phyloP scores from a whole-genome alignment of 53 echinoderm and acorn worm genomes.

The Mesocentrotus franciscanus region DNA sequence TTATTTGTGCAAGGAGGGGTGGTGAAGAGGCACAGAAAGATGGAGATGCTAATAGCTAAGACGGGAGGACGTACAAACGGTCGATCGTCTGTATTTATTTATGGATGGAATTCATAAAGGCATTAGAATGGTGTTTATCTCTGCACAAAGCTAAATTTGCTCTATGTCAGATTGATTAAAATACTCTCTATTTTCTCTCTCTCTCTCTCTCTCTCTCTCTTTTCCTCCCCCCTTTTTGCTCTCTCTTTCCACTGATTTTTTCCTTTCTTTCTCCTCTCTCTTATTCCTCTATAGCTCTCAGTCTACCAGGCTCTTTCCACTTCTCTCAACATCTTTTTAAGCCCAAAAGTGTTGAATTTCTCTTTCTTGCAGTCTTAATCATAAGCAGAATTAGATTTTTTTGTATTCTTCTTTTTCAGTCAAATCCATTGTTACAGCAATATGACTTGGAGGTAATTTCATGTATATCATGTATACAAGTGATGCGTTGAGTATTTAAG shows the following conservation, averaged over 20 bases:
- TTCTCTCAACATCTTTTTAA: background rate
- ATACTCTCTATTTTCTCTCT: background rate
- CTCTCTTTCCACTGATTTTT: background rate
- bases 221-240: background rate
- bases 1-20: slow-evolving; percentile 61
- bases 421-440: background rate
- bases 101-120: slow-evolving; percentile 66
- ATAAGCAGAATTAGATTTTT: background rate
- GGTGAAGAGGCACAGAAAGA: background rate
- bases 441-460: background rate
- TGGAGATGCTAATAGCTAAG: slow-evolving; percentile 49
- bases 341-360: background rate
- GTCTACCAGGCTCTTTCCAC: background rate
- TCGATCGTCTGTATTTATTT: slow-evolving; percentile 47
- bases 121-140: slow-evolving; percentile 59
- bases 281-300: background rate
- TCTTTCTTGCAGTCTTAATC: background rate
- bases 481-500: background rate
- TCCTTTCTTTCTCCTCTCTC: background rate
- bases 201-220: background rate
- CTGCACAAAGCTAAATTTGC: slow-evolving; percentile 38
- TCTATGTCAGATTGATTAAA: slow-evolving; percentile 27
- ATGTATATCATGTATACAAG: background rate
- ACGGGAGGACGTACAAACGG: background rate
- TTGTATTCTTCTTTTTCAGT: background rate